Evolutionary conservation across 2,797 vertebrate species (phyloP).

Genomic region (Eulemur albifrons): DNA sequence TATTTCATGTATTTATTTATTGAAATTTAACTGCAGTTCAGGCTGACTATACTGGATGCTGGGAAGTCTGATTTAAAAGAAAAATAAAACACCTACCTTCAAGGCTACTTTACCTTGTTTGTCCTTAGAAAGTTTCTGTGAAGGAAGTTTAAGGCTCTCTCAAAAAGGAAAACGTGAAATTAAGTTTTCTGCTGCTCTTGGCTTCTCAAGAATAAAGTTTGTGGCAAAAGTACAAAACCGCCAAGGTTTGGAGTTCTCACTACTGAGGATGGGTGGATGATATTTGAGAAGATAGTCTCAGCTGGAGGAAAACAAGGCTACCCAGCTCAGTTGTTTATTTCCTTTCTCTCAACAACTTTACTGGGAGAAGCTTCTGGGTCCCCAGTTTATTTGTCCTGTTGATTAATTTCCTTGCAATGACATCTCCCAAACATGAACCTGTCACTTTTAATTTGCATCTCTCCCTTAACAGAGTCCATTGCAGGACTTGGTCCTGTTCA

Average conservation of each 20-base stretch:
- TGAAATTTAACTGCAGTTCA: constrained; percentile 36
- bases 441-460: not conserved
- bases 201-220: constrained; percentile 40
- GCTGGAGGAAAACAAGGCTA: not conserved
- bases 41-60: not conserved
- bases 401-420: not conserved
- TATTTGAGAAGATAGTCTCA: constrained; percentile 41
- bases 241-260: constrained; percentile 20
- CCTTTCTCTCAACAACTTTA: not conserved
- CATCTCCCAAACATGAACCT: not conserved
- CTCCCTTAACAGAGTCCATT: not conserved
- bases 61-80: not conserved
- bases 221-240: constrained; percentile 1
- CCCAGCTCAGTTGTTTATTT: constrained; percentile 9
- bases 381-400: not conserved
- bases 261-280: not conserved
- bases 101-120: constrained; percentile 9
- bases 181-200: constrained; percentile 32
- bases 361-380: not conserved
- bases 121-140: not conserved
- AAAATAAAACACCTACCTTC: not conserved
- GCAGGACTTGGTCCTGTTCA: not conserved
- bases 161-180: not conserved
- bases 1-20: not conserved
- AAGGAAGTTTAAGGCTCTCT: not conserved